Base-by-base conservation (phyloP, 1,140 invertebrate genomes). In the Scaptomyza montana region DNA sequence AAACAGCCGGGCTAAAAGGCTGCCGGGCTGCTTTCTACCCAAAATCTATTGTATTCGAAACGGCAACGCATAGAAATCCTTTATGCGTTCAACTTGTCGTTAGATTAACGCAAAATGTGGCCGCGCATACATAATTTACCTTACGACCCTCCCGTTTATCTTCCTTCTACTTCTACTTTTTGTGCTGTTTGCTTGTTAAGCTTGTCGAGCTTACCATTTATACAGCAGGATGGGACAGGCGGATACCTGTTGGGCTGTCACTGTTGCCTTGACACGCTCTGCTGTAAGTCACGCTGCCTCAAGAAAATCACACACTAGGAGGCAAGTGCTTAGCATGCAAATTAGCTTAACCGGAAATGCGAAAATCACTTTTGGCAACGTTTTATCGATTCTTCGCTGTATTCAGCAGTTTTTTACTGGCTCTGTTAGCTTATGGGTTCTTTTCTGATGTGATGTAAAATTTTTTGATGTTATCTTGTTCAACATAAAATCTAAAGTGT, bases 101-200 rank as follows among this genome's bases (percentile, higher is more conserved):
- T 89, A 84, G 79, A 89, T 89, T 89, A 89, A 89, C 74, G 79
- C 77, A 84, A 89, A 89, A 66, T 87, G 84, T 89, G 79, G 79
- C 70, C 77, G 70, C 79, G 84, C 84, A 89, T 89, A 89, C 84
- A 45, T 84, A 89, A 89, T 74, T 46, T 33, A 39, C 21, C 5
- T 0, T 30, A 1, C 10, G 8, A 9, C 28, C n/a, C 12, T 36
- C 2, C 33, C 33, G 33, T 36, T 36, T 36, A 36, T 36, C 7
- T 36, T 36, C 33, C 33, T 36, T 36, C 33, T 30, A 30, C 30
- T 36, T 36, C 7, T 36, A 33, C 39, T 9, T 41, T n/a, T 7
- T n/a, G 28, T 21, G n/a, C 28, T 12, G 28, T 50, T 6, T 50
- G 30, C 7, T 16, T 41, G 9, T 28, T 8, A 66, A 54, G 30